Conservation (phyloP, 2,113 vertebrate genomes). For the Sebastes fasciatus region DNA sequence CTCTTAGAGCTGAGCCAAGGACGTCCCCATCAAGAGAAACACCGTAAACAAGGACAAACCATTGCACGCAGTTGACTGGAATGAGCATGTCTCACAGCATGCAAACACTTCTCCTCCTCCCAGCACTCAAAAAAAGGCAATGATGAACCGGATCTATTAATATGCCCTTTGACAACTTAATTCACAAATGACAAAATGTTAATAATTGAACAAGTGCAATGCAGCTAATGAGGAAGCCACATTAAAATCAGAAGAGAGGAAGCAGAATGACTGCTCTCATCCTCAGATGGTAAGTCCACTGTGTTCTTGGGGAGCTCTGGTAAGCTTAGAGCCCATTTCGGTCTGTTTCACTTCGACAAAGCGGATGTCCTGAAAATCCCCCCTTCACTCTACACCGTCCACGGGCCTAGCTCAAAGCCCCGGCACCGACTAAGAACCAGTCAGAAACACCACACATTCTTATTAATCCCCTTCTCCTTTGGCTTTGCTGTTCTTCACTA, state of each 20-base stretch:
- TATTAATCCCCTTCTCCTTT: constrained; percentile 65
- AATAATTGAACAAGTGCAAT: constrained; percentile 42
- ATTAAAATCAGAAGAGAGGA: constrained; percentile 8
- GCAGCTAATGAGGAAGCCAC: constrained; percentile 44
- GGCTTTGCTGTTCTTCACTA: constrained; percentile 48
- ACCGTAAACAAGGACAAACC: constrained; percentile 32
- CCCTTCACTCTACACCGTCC: constrained; percentile 48
- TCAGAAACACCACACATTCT: constrained; percentile 59
- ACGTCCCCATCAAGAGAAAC: constrained; percentile 13
- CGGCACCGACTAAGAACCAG: constrained; percentile 58
- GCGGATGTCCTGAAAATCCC: constrained; percentile 65
- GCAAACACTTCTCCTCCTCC: neutral
- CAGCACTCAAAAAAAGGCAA: neutral
- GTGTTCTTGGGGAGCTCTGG: constrained; percentile 56
- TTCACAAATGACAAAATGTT: constrained; percentile 29
- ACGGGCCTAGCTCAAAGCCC: constrained; percentile 58
- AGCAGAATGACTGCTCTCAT: constrained; percentile 30
- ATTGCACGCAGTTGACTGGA: neutral
- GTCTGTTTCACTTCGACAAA: constrained; percentile 67
- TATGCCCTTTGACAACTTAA: constrained; percentile 34
- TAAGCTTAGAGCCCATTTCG: constrained; percentile 60
- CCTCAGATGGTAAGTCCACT: constrained; percentile 38
- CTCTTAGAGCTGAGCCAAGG: constrained; percentile 36
- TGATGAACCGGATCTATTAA: neutral
- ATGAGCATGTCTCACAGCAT: constrained; percentile 20